Percentiles rank a stretch among this genome's conserved stretches.
Conservation (phyloP, 2,888 invertebrate species). For the Pseudococcus jackbeardsleyi region DNA sequence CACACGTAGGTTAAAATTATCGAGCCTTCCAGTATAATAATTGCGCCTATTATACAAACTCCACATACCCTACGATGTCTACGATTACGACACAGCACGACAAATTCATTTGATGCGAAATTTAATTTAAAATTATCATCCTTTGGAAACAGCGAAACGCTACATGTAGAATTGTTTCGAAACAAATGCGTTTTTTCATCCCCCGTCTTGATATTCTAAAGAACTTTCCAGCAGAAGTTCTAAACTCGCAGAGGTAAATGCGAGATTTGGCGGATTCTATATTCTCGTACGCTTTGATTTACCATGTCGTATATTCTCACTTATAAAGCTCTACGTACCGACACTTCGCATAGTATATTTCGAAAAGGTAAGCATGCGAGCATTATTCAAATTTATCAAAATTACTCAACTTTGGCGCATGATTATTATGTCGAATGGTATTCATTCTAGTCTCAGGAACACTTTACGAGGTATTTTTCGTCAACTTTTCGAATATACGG, state of each 20-base stretch:
- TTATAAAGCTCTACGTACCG: neutral
- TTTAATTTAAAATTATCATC: slow-evolving; percentile 14
- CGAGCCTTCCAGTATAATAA: no score
- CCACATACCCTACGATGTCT: no score
- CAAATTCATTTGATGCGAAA: neutral
- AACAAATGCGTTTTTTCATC: neutral
- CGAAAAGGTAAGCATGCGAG: neutral
- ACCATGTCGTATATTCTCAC: neutral
- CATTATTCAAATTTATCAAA: slow-evolving; percentile 43
- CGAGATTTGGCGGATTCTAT: neutral
- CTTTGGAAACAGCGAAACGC: neutral
- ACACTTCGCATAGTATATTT: slow-evolving; percentile 5
- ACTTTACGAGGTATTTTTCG: slow-evolving; percentile 23
- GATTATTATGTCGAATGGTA: slow-evolving; percentile 28
- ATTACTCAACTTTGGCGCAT: slow-evolving; percentile 35
- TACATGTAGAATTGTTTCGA: neutral
- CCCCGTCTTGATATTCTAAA: neutral
- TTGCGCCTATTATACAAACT: no score
- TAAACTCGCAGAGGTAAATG: neutral
- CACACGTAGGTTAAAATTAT: no score
- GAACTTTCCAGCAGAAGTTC: neutral
- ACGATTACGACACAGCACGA: no score
- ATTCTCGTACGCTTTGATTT: neutral
- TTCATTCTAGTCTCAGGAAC: neutral
- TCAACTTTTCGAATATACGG: neutral